Base-by-base conservation (phyloP, 2,888 invertebrate species). In the Dione juno region DNA sequence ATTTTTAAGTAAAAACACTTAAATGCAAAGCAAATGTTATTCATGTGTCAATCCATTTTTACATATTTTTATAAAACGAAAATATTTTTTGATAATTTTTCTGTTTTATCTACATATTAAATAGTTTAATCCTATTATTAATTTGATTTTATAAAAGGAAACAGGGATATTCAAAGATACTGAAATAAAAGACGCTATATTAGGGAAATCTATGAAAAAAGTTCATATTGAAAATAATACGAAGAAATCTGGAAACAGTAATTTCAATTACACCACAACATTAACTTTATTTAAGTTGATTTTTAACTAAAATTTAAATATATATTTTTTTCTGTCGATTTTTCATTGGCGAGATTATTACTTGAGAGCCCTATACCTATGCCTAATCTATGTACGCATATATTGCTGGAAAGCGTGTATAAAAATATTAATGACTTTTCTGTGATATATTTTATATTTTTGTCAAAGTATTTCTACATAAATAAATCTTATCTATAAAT, bases 401-500 rank as follows among this genome's bases (percentile, higher is more conserved):
- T 16, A 37, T 37, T 64, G 13, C 35, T 64, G 28, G 21, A 37
- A 16, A 64, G 21, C 41, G 19, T 53, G 11, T 70, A 63, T 66
- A 54, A 63, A 48, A 68, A 65, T 68, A 67, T 41, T 57, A 57
- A 66, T 45, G 59, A 73, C 65, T 70, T 58, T 75, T 76, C 79
- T 80, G 79, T 78, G 79, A 80, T 79, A 79, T 75, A 70, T 41
- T 72, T 66, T 77, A 65, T 75, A 72, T 75, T 71, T 66, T 43
- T 64, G 48, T 53, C 43, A 52, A 65, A 54, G 21, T 57, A 16
- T 48, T 65, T 54, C 63, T 41, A 57, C 43, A 50, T 43, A 57
- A 57, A 53, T 53, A 53, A 43, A 40, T 13, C 19, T 19, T 66
- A 53, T 64, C 50, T 53, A 37, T 66, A 41, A 14, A 35, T 40